Percentiles rank a stretch among this genome's conserved stretches.
Conservation (phyloP, 2,797 vertebrate species). For the Philypnodon macrostomus region DNA sequence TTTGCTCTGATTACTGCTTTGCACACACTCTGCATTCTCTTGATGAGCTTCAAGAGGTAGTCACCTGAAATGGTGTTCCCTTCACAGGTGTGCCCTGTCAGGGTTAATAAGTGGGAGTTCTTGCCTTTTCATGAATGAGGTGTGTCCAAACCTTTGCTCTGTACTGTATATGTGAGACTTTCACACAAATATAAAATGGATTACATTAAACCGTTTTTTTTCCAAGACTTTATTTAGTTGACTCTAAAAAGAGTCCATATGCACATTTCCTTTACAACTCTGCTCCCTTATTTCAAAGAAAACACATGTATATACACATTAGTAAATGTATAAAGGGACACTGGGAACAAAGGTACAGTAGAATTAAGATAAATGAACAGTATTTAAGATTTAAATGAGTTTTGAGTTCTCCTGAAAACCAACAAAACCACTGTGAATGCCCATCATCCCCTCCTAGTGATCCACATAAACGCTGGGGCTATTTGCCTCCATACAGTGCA, state of each 20-base stretch:
- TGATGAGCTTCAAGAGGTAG: too few relatives aligned
- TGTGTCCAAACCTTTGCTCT: too few relatives aligned
- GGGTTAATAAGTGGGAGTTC: too few relatives aligned
- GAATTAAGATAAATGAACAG: too few relatives aligned
- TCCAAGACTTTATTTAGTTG: conserved; percentile 69
- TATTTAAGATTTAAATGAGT: conserved; percentile 34
- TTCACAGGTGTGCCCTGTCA: too few relatives aligned
- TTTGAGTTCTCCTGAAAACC: conserved; percentile 17
- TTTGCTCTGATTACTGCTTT: too few relatives aligned
- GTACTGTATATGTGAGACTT: too few relatives aligned
- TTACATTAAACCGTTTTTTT: too few relatives aligned
- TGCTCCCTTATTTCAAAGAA: conserved; percentile 70
- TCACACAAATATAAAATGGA: too few relatives aligned
- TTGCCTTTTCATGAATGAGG: too few relatives aligned
- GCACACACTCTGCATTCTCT: too few relatives aligned
- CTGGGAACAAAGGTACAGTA: conserved; percentile 47
- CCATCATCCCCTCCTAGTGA: conserved; percentile 28
- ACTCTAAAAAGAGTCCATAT: conserved; percentile 55
- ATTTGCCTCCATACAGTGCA: conserved; percentile 59
- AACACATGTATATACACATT: conserved; percentile 66
- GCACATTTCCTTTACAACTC: conserved; percentile 65
- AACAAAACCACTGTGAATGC: conserved; percentile 29
- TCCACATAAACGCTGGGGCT: conserved; percentile 51
- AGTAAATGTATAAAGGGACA: conserved; percentile 55
- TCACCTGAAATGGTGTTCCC: too few relatives aligned